Base-by-base conservation (phyloP, 2,888 invertebrate species). In the Hirtodrosophila duncani region DNA sequence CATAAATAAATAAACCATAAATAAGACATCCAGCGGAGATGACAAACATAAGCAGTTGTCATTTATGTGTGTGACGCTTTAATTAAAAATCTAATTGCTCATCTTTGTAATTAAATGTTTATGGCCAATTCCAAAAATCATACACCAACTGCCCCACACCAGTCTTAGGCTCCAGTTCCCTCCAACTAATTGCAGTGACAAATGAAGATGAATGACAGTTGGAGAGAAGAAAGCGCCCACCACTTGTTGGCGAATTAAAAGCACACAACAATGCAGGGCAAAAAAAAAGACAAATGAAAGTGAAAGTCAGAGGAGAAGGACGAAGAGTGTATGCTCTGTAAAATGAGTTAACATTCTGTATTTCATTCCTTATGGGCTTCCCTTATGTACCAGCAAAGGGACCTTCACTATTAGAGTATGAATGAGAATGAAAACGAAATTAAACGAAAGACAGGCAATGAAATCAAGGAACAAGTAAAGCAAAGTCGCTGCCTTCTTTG, bases 51-150 rank as follows among this genome's bases (percentile, higher is more conserved):
- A 34, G 21, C 36, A 42, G 30, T 26, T 33, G 24, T 31, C 9
- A n/a, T 20, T n/a, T 16, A 23, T 31, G 21, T 53, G n/a, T 66
- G 24, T 55, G 60, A 59, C 65, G 53, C 39, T 58, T 67, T 65
- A 78, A 69, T 77, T 68, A 44, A 68, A 68, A 63, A 67, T 62
- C 42, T 62, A 67, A 79, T 77, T 78, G 64, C 61, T 52, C 48
- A 45, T 56, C 37, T 48, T 34, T 55, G 61, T 71, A 77, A 72
- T 72, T 77, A 77, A 69, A 71, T 61, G 49, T 59, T 59, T 48
- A 56, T 56, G 50, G 51, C 39, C 38, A 34, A 42, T 58, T 36
- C 33, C 39, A 30, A 23, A 7, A 14, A 6, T 6, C 6, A 5
- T 20, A 5, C 20, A 20, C 6, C n/a, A n/a, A 3, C n/a, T n/a